These are phyloP conservation scores for Tragulus kanchil DNA, from an alignment of 2,113 vertebrate genomes.

Conservation along the genomic window DNA sequence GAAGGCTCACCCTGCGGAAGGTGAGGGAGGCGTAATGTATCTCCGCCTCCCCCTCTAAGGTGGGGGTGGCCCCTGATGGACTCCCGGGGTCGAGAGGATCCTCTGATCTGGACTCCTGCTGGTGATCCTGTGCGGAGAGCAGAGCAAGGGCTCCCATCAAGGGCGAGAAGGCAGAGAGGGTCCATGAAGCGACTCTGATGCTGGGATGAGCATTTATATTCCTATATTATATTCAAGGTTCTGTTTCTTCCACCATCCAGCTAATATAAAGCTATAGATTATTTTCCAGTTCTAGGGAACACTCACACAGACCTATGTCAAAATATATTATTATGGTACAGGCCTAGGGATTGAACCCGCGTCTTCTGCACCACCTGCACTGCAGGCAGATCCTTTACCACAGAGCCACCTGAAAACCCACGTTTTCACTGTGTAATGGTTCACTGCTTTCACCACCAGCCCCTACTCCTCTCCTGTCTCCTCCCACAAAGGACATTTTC, in stretches of 20 bases:
- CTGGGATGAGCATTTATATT: not conserved
- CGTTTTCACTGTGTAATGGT: not conserved
- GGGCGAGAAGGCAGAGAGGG: not conserved
- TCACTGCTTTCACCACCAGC: not conserved
- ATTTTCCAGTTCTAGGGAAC: not conserved
- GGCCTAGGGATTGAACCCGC: not conserved
- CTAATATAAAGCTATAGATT: accelerated
- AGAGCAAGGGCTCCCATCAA: not conserved
- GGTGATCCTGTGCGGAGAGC: not conserved
- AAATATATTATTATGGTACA: not conserved
- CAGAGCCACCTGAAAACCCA: not conserved
- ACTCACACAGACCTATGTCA: not conserved
- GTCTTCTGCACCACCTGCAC: not conserved
- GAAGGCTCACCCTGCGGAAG: not conserved
- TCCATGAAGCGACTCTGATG: not conserved
- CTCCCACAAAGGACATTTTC: not conserved
- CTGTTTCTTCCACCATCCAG: not conserved
- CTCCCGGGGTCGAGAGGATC: not conserved
- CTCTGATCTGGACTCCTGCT: no score
- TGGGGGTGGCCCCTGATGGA: accelerated
- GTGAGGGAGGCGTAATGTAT: not conserved
- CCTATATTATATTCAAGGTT: not conserved
- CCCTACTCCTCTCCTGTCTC: no score
- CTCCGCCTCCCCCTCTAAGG: not conserved
- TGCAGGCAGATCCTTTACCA: not conserved